Conservation (phyloP, 2,113 vertebrate species). For the Thalassoma bifasciatum region DNA sequence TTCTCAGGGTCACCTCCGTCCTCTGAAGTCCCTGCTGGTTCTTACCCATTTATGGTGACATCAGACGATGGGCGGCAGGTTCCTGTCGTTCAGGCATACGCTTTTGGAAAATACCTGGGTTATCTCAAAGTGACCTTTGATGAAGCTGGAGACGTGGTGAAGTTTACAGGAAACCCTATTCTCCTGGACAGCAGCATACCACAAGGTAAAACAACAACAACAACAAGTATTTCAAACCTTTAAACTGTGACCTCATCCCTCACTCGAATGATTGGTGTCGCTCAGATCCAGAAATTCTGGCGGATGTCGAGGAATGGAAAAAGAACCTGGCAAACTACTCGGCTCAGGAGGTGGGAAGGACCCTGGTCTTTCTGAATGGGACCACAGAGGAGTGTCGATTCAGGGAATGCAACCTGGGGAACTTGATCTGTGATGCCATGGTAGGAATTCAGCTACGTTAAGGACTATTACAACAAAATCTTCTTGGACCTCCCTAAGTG, state of each 20-base stretch:
- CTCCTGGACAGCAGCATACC: constrained; percentile 85
- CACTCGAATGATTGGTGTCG: neutral
- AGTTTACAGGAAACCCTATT: constrained; percentile 90
- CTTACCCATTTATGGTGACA: constrained; percentile 87
- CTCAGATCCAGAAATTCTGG: constrained; percentile 85
- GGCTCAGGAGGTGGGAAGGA: constrained; percentile 85
- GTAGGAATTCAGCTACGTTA: constrained; percentile 71
- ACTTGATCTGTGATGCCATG: constrained; percentile 94
- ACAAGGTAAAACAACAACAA: constrained; percentile 82
- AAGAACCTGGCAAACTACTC: constrained; percentile 85
- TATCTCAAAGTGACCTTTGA: constrained; percentile 90
- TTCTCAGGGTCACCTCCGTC: constrained; percentile 85
- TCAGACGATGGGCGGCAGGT: constrained; percentile 86
- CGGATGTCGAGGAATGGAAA: constrained; percentile 87
- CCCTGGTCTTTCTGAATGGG: constrained; percentile 91
- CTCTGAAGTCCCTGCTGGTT: constrained; percentile 84
- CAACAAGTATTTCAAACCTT: too few species aligned
- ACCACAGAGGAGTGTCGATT: constrained; percentile 87
- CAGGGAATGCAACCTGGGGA: constrained; percentile 94
- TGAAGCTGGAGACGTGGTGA: constrained; percentile 84
- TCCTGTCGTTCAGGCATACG: constrained; percentile 94
- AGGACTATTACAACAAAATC: too few species aligned
- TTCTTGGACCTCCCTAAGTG: too few species aligned
- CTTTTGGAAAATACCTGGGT: constrained; percentile 95
- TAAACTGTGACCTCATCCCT: neutral